A percentile compares a stretch with the other conserved stretches of the same genome.
phyloP scores from a whole-genome alignment of 2,888 invertebrate species.

The Xestia c-nigrum region DNA sequence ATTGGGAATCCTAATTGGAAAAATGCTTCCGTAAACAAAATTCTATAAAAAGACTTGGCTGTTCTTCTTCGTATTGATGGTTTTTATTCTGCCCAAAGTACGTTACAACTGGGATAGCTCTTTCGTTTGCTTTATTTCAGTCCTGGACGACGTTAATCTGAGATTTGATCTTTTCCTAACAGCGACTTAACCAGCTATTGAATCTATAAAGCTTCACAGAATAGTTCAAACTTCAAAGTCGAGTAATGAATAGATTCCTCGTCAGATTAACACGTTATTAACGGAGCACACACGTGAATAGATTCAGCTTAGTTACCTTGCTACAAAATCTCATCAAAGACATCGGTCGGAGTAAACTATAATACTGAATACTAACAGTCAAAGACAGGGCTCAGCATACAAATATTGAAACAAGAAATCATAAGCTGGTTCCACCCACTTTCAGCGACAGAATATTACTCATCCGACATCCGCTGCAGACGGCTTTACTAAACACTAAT shows the following conservation, averaged over 20 bases:
- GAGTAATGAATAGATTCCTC: conserved; percentile 11
- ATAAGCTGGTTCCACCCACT: conserved; percentile 27
- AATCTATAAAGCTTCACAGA: conserved; percentile 11
- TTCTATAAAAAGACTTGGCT: background rate
- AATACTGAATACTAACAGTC: conserved; percentile 3
- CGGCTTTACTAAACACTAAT: conserved; percentile 38
- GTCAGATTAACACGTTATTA: conserved; percentile 4
- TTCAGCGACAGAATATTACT: conserved; percentile 42
- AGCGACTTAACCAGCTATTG: conserved; percentile 5
- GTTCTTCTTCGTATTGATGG: background rate
- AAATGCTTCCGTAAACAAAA: background rate
- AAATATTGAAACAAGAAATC: conserved; percentile 58
- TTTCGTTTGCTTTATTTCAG: background rate
- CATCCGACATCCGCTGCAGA: conserved; percentile 43
- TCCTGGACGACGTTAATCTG: background rate
- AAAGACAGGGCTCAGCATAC: conserved; percentile 35
- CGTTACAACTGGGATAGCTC: background rate
- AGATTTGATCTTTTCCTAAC: background rate
- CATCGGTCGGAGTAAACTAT: conserved; percentile 1
- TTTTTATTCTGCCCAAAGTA: background rate
- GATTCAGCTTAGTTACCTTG: background rate
- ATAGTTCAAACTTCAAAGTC: conserved; percentile 24
- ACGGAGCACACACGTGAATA: conserved; percentile 5
- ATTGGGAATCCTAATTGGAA: background rate
- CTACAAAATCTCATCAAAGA: conserved; percentile 11